Percentiles rank a stretch among this genome's conserved stretches.
These are phyloP conservation scores for Crepidodera aurea DNA, from an alignment of 2,888 invertebrate genomes.

Conservation along the genomic window DNA sequence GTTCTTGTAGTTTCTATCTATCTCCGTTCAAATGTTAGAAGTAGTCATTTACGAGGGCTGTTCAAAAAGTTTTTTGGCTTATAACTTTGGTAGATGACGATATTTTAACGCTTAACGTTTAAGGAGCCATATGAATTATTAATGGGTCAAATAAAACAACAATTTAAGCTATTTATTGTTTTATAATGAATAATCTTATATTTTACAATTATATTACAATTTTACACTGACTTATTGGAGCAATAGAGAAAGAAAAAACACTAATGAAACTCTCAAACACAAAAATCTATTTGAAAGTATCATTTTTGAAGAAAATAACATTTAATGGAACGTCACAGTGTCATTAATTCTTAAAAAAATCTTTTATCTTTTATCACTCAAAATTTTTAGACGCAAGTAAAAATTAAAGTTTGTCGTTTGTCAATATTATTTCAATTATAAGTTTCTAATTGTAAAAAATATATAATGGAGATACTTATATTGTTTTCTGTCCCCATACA, in stretches of 20 bases:
- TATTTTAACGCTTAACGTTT: no score
- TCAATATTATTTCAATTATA: no score
- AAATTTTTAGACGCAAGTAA: not conserved
- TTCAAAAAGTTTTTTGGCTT: no score
- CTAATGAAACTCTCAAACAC: constrained; percentile 35
- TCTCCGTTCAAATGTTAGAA: no score
- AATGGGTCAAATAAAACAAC: not conserved
- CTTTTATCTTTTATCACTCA: not conserved
- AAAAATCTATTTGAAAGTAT: constrained; percentile 4
- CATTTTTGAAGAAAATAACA: not conserved
- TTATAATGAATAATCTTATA: constrained; percentile 56
- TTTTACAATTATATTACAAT: constrained; percentile 63
- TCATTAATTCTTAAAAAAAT: not conserved
- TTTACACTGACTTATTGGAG: constrained; percentile 60
- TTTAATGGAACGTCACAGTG: not conserved
- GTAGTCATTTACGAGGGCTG: no score
- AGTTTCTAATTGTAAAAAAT: no score
- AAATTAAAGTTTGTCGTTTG: no score
- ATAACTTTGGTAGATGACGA: no score
- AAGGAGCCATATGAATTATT: no score
- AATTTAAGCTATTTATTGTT: constrained; percentile 42
- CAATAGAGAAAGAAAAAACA: constrained; percentile 53
- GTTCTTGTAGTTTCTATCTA: no score
- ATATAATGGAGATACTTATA: no score
- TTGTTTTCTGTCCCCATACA: no score